Evolutionary conservation across 1,140 invertebrate species (phyloP), one percentile per base, ranked within the genome.

Genomic region (Stratiolaelaps scimitus): DNA sequence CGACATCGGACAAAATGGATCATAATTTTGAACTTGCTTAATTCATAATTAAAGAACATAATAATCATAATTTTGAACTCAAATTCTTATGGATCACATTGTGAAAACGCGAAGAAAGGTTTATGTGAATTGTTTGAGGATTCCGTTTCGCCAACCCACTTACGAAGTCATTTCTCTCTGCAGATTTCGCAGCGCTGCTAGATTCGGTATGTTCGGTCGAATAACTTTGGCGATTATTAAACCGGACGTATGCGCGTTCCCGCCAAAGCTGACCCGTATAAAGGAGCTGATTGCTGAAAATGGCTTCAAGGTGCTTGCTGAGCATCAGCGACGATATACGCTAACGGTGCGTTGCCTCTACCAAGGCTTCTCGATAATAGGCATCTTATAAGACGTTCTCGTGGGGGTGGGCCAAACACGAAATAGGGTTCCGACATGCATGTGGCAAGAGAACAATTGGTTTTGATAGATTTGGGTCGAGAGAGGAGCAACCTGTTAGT

Each of bases 211-310:
- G 15, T 60, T 60, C 53, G 10, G 17, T 34, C 53, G 53, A 26
- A 26, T 71, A 5, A 72, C 71, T 23, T 56, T 72, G 29, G 71
- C 70, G 23, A 69, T 71, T 43, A 67, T 72, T 17, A 72, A 72
- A 60, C 71, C 71, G 4, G 69, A 71, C 67, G 68, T 71, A 1
- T 68, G 68, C 43, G 53, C 53, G 13, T 60, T 1, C 10, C 53
- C 53, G 2, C 53, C 53, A 17, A 60, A 34, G 26, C 26, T 60
- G 26, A 2, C 26, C 17, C 53, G 26, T 19, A 23, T 60, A 1
- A 60, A 10, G 20, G 26, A 60, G n/a, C 53, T 60, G 2, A 60
- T 60, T 17, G 26, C n/a, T 20, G 53, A 60, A 15, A 15, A 60
- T 60, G 53, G 53, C 20, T 60, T 60, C 23, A 60, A 26, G 20